A percentile compares a stretch with the other conserved stretches of the same genome.
These are phyloP conservation scores for Coranthus polyacanthus DNA, from an alignment of 2,797 vertebrate species.

Conservation along the genomic window DNA sequence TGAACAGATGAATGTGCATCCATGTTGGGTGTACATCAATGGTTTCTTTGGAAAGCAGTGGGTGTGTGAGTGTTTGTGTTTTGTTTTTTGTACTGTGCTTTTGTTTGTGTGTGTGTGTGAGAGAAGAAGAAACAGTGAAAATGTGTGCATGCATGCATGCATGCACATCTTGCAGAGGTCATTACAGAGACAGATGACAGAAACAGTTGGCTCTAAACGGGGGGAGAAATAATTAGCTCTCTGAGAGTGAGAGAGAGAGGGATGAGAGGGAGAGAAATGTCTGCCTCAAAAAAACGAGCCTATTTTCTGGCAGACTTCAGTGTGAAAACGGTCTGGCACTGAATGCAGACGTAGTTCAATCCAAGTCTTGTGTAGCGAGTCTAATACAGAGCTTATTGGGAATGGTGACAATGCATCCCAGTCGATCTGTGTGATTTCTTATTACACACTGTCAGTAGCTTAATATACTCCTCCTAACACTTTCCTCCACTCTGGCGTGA, in stretches of 20 bases:
- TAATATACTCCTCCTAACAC: constrained; percentile 39
- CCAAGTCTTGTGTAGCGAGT: constrained; percentile 69
- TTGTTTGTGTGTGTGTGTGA: constrained; percentile 26
- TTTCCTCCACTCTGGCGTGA: constrained; percentile 24
- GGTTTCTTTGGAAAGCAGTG: constrained; percentile 9
- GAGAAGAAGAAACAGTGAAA: constrained; percentile 35
- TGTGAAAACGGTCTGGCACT: constrained; percentile 75
- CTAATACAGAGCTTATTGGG: constrained; percentile 61
- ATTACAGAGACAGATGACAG: constrained; percentile 82
- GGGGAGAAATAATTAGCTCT: constrained; percentile 79
- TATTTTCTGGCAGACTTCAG: constrained; percentile 70
- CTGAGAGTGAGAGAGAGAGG: constrained; percentile 44
- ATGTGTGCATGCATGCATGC: constrained; percentile 50
- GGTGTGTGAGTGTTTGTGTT: constrained; percentile 16
- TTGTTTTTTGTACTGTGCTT: constrained; percentile 14
- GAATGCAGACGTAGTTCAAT: constrained; percentile 58
- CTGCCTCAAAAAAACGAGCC: constrained; percentile 47
- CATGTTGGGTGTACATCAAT: constrained; percentile 21
- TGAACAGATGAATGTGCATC: constrained; percentile 9
- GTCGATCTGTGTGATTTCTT: constrained; percentile 64
- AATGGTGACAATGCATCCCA: constrained; percentile 65
- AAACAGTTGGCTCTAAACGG: constrained; percentile 81
- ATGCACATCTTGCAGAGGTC: constrained; percentile 76
- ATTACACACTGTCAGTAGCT: constrained; percentile 47
- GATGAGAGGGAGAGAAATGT: constrained; percentile 50